These are phyloP conservation scores for Elachura formosa DNA, from an alignment of 2,113 vertebrate species.

Conservation along the genomic window DNA sequence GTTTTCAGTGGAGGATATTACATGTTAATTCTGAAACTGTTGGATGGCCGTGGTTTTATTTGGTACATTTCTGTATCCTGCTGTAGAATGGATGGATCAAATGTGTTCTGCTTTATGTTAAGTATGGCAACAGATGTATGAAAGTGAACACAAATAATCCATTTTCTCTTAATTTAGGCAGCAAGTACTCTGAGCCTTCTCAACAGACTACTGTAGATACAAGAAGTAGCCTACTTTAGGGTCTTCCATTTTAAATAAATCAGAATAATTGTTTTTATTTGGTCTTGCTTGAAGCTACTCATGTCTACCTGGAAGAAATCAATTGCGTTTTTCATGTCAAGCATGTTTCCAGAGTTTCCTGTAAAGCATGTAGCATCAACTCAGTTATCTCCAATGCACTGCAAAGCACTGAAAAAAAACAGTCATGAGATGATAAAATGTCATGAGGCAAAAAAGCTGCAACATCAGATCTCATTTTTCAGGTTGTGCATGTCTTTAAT, in stretches of 20 bases:
- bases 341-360: background rate
- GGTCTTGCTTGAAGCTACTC: background rate
- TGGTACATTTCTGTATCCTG: background rate
- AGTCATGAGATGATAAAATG: background rate
- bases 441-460: background rate
- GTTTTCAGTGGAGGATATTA: background rate
- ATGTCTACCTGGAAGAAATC: background rate
- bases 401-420: background rate
- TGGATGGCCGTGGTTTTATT: background rate
- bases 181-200: background rate
- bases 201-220: background rate
- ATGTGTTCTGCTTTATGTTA: background rate
- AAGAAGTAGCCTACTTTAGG: background rate
- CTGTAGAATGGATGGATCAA: background rate
- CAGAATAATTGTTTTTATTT: background rate
- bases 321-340: background rate
- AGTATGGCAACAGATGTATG: background rate
- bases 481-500: background rate
- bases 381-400: background rate
- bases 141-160: background rate
- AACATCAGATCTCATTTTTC: background rate
- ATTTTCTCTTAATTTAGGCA: background rate
- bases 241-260: background rate
- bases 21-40: background rate
- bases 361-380: accelerated